Conservation (phyloP, 2,113 vertebrate genomes). For the Crocuta crocuta region DNA sequence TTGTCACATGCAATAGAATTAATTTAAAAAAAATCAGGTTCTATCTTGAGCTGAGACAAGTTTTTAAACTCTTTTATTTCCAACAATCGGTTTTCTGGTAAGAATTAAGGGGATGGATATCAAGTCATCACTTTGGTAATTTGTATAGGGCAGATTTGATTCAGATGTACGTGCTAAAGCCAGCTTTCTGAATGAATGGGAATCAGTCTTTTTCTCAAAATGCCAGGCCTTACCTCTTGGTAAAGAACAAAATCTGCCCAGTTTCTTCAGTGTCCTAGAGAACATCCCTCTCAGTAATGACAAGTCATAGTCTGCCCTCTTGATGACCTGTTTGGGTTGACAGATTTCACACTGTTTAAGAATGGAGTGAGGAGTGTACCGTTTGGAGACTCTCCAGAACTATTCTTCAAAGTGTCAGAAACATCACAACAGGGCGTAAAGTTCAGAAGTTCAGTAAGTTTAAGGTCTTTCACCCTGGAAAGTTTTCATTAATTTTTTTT, state of each 20-base stretch:
- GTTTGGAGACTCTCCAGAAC: slow-evolving; percentile 55
- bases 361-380: slow-evolving; percentile 35
- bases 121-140: background rate
- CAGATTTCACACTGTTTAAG: slow-evolving; percentile 59
- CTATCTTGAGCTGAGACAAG: background rate
- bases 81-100: background rate
- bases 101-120: background rate
- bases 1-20: background rate
- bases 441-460: slow-evolving; percentile 73
- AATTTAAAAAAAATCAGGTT: background rate
- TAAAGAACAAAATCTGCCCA: slow-evolving; percentile 1
- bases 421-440: slow-evolving; percentile 7
- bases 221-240: background rate
- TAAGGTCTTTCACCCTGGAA: slow-evolving; percentile 55
- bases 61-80: slow-evolving; percentile 32
- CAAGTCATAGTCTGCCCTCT: slow-evolving; percentile 61
- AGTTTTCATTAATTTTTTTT: slow-evolving; percentile 52
- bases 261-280: background rate
- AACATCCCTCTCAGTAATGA: slow-evolving; percentile 7
- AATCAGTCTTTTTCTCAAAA: background rate
- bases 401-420: slow-evolving; percentile 74
- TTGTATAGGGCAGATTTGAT: background rate
- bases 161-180: background rate
- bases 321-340: slow-evolving; percentile 63
- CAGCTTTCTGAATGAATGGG: slow-evolving; percentile 21